Conservation (phyloP, 2,113 vertebrate genomes). For the Colius striatus region DNA sequence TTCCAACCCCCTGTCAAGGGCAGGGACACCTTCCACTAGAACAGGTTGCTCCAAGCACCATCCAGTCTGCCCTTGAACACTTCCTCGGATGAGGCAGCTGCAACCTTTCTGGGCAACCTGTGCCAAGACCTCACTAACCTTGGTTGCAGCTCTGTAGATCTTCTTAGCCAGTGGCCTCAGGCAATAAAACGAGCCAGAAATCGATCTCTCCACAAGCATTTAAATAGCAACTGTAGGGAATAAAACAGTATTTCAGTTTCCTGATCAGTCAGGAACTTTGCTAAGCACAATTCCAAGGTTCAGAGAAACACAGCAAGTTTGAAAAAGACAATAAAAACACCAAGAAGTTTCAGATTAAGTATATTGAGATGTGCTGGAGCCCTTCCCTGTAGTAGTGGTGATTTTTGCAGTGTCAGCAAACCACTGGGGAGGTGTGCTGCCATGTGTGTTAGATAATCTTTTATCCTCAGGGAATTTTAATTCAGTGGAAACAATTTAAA, state of each 20-base stretch:
- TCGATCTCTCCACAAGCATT: background rate
- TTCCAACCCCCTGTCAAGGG: background rate
- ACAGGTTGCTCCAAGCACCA: no score
- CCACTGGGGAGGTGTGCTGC: background rate
- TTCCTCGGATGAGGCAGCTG: background rate
- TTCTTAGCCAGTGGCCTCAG: background rate
- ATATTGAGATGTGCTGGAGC: background rate
- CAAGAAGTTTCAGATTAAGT: background rate
- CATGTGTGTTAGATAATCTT: background rate
- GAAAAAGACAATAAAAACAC: background rate
- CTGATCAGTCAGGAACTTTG: background rate
- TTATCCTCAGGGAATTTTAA: background rate
- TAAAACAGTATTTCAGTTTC: background rate
- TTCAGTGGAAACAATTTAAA: background rate
- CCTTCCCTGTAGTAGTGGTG: background rate
- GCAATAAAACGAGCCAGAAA: constrained; percentile 3
- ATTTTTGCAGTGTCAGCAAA: background rate
- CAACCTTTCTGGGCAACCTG: background rate
- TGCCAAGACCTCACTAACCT: background rate
- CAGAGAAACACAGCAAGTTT: background rate
- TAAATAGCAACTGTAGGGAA: background rate
- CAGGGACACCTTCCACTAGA: background rate
- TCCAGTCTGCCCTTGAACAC: background rate
- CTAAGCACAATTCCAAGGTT: background rate
- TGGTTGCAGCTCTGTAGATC: background rate